Base-by-base conservation (phyloP, 2,113 vertebrate species). In the Pedionomus torquatus region DNA sequence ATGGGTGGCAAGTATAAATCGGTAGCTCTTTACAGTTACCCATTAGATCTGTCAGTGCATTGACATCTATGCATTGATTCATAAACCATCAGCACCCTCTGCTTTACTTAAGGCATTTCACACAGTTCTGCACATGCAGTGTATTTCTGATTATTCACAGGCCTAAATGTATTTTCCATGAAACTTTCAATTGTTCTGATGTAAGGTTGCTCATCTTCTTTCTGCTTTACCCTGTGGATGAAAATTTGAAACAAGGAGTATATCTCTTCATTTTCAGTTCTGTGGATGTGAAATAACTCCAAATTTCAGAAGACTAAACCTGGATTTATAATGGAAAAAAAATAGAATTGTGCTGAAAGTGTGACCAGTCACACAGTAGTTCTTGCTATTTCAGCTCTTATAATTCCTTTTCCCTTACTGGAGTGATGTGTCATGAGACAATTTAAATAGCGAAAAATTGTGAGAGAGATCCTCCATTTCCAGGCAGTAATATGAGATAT, bases 381-480 rank as follows among this genome's bases (percentile, higher is more conserved):
- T 91, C 74, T 90, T 93, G n/a, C 15, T 81, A 13, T 64, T 93
- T 81, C 64, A 81, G n/a, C 31, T 90, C 60, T 78, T 76, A 23
- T 6, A 80, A 52, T 64, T 57, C 51, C 11, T 78, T 89, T 83
- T 68, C 13, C 15, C 44, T 39, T 85, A 54, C 2, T 15, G 8
- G 28, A 65, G 39, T 30, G 13, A 60, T 70, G 20, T 78, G 55
- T 91, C 61, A 63, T 14, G 5, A 69, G 55, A 95, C 74, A 66
- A 95, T 41, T 84, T 60, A 65, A 95, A 92, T 51, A 58, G 30
- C 55, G 80, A 64, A 46, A 88, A 54, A 58, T 11, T 58, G 39
- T 41, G 35, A 94, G 63, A 93, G 95, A 75, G 58, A 92, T 71
- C 41, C 55, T 84, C 52, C 92, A 41, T 65, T 96, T 86, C 88